These are phyloP conservation scores for Diplosoma virens DNA, from an alignment of 23 tunicate genomes.

Conservation along the genomic window DNA sequence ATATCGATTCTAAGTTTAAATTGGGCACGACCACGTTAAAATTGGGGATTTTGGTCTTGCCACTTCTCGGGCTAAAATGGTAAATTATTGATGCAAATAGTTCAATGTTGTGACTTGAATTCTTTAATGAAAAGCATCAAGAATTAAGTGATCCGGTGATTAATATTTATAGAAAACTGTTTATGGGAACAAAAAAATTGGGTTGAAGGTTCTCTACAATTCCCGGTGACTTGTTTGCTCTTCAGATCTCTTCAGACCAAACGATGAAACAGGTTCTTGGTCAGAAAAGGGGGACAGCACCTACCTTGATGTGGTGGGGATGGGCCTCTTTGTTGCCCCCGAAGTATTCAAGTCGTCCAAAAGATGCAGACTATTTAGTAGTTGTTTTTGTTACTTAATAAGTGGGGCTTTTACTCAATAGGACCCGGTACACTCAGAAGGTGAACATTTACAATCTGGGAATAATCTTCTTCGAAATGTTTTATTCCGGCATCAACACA, in stretches of 20 bases:
- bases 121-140: no score
- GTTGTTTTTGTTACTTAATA: neutral
- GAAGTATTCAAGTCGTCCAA: slow-evolving; percentile 30
- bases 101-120: no score
- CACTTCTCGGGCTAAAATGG: slow-evolving; percentile 34
- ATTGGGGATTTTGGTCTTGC: slow-evolving; percentile 97
- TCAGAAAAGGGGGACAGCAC: slow-evolving; percentile 73
- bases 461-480: slow-evolving; percentile 92
- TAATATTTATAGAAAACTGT: no score
- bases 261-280: slow-evolving; percentile 45
- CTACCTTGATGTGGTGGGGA: slow-evolving; percentile 67
- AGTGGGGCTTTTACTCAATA: neutral
- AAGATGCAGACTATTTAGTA: neutral
- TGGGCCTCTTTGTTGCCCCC: slow-evolving; percentile 82
- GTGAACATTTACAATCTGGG: slow-evolving; percentile 94
- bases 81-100: neutral
- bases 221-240: no score
- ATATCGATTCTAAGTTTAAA: no score
- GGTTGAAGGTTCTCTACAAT: no score
- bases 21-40: slow-evolving; percentile 75
- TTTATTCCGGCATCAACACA: slow-evolving; percentile 52
- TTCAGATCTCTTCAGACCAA: no score
- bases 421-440: slow-evolving; percentile 72
- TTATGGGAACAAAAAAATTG: no score
- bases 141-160: no score